Base-by-base conservation (phyloP, 2,888 invertebrate genomes). In the Nymphalis polychloros region DNA sequence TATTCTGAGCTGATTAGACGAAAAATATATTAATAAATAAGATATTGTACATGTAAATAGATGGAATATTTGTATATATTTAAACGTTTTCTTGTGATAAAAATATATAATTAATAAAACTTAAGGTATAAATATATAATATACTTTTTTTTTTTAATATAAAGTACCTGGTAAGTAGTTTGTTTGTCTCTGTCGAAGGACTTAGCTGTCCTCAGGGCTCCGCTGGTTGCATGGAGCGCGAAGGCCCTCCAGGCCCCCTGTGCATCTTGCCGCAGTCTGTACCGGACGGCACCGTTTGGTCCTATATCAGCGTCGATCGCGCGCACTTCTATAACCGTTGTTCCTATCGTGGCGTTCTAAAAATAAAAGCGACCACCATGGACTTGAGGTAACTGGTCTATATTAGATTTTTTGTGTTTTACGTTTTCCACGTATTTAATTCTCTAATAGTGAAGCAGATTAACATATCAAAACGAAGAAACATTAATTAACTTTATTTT, bases 261-360 rank as follows among this genome's bases (percentile, higher is more conserved):
- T 19, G 96, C 94, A 89, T 97, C 97, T n/a, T 95, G 94, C 76
- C 96, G 95, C 60, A 98, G 87, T 10, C 97, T 94, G 89, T 97
- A 98, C 23, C 96, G 93, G 8, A 98, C 96, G n/a, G 97, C 95
- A 0, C 98, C 98, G 88, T 98, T 98, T 17, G 94, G 93, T 0
- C 98, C 98, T 60, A 96, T 95, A 83, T 98, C 98, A 63, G 96
- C 96, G 88, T 99, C 98, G 61, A 94, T 94, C 0, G 98, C 98
- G 63, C 94, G 93, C 2, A 98, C 96, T 84, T 96, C 95, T 23
- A 97, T 94, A 19, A 98, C 94, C 63, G 95, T 92, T 10, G 96
- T 95, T 7, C 97, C 98, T 63, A 97, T 93, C 13, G 97, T 97
- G 23, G 97, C 96, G 84, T 98, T 98, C 96, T 97, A 80, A 17